Conservation (phyloP, 2,113 vertebrate species). For the Paratilapia polleni region DNA sequence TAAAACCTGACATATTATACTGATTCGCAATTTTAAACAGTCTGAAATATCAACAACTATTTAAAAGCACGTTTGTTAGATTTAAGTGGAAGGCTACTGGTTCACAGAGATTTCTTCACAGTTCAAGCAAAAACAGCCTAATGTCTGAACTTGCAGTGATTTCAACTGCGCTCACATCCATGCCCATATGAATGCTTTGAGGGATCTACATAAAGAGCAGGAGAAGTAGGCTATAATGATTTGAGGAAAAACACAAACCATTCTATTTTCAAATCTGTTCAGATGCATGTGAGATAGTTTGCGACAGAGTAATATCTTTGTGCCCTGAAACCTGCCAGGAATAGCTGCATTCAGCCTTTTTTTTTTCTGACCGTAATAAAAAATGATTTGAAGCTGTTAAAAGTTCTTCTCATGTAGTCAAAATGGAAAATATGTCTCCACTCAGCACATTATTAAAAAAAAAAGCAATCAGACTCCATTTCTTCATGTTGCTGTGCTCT, state of each 20-base stretch:
- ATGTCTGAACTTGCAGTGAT: constrained; percentile 7
- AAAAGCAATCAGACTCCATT: background rate
- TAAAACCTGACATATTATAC: background rate
- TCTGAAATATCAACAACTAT: background rate
- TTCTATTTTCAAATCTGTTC: background rate
- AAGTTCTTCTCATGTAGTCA: background rate
- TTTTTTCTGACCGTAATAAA: background rate
- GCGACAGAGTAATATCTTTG: background rate
- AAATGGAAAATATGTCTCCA: background rate
- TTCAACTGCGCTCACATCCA: background rate
- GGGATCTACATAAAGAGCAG: background rate
- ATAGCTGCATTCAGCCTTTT: background rate
- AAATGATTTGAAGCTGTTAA: background rate
- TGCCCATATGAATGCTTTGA: background rate
- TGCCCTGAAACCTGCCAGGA: background rate
- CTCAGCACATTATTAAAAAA: background rate
- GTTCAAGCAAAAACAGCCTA: background rate
- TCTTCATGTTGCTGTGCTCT: background rate
- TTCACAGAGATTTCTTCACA: constrained; percentile 1
- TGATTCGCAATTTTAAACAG: background rate
- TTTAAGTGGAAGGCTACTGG: background rate
- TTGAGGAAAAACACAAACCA: background rate
- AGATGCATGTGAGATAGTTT: background rate
- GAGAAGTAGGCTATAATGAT: background rate
- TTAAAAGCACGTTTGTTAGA: background rate